Evolutionary conservation across 2,888 invertebrate genomes (phyloP).

Genomic region (Ellobium chinense): DNA sequence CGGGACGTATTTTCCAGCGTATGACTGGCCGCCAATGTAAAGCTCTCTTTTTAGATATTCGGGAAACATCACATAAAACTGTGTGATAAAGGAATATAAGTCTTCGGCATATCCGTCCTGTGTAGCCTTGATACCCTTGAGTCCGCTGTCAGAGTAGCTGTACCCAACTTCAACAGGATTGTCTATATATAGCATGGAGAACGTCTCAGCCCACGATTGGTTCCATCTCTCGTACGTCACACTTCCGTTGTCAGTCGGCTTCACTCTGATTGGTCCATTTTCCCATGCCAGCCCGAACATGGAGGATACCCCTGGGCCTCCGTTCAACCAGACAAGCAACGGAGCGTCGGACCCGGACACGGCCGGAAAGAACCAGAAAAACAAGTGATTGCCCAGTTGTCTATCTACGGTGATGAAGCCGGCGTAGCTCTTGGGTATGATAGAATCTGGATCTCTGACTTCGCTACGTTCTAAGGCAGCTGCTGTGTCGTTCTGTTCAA

Average conservation of each 20-base stretch:
- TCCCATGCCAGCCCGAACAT: constrained; percentile 66
- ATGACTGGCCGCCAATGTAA: constrained; percentile 88
- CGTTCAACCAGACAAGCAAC: constrained; percentile 79
- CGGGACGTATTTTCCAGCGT: constrained; percentile 86
- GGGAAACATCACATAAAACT: constrained; percentile 91
- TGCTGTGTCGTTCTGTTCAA: not conserved
- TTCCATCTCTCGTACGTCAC: not conserved
- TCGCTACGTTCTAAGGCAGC: not conserved
- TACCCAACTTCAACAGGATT: constrained; percentile 91
- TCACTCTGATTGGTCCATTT: constrained; percentile 8
- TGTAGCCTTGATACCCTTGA: not conserved
- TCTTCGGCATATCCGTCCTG: constrained; percentile 18
- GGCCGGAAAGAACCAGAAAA: constrained; percentile 95
- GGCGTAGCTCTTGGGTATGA: constrained; percentile 82
- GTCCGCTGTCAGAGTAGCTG: constrained; percentile 88
- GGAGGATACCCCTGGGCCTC: constrained; percentile 78
- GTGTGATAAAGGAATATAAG: constrained; percentile 77
- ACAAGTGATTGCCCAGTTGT: constrained; percentile 88
- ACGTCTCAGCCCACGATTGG: not conserved
- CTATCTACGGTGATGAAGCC: constrained; percentile 91
- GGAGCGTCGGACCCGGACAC: constrained; percentile 78
- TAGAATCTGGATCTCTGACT: not conserved
- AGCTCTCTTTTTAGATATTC: constrained; percentile 87
- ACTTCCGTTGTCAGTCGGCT: not conserved
- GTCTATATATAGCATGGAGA: constrained; percentile 76